A percentile compares a stretch with the other conserved stretches of the same genome.
Evolutionary conservation across 2,113 vertebrate genomes (phyloP).

Genomic region (Aegithalos caudatus): DNA sequence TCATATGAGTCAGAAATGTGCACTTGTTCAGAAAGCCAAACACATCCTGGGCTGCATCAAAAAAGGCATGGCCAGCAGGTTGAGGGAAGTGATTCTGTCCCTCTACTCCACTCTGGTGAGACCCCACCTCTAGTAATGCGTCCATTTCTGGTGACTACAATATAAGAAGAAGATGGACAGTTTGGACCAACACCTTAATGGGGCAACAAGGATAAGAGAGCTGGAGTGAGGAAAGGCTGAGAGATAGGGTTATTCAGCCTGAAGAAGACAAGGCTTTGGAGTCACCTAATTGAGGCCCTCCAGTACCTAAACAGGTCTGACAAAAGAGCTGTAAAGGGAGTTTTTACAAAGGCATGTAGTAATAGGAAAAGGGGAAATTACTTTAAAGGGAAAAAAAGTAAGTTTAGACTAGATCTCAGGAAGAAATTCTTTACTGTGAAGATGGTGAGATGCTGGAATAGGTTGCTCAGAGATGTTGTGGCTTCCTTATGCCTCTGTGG

Average conservation of each 20-base stretch:
- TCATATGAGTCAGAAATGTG: not conserved
- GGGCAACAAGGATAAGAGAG: not conserved
- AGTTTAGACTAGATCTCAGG: not conserved
- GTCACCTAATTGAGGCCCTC: not conserved
- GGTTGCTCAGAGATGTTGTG: not conserved
- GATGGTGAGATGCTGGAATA: not conserved
- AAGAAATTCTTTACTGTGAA: not conserved
- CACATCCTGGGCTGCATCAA: not conserved
- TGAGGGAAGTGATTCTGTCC: not conserved
- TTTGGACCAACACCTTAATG: not conserved
- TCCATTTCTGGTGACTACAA: not conserved
- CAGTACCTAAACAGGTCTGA: not conserved
- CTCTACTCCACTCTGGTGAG: not conserved
- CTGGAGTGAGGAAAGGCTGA: not conserved
- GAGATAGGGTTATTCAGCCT: not conserved
- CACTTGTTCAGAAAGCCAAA: not conserved
- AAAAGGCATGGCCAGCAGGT: not conserved
- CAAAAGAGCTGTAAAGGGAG: not conserved
- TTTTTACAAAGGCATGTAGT: not conserved
- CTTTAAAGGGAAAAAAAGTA: not conserved
- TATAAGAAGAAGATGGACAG: not conserved
- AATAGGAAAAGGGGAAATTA: not conserved
- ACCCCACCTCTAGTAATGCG: too few relatives aligned
- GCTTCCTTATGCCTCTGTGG: not conserved
- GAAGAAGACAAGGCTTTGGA: not conserved